A percentile compares a stretch with the other conserved stretches of the same genome.
These are phyloP conservation scores for Orestias chungarensis DNA, from an alignment of 2,797 vertebrate genomes.

Conservation along the genomic window DNA sequence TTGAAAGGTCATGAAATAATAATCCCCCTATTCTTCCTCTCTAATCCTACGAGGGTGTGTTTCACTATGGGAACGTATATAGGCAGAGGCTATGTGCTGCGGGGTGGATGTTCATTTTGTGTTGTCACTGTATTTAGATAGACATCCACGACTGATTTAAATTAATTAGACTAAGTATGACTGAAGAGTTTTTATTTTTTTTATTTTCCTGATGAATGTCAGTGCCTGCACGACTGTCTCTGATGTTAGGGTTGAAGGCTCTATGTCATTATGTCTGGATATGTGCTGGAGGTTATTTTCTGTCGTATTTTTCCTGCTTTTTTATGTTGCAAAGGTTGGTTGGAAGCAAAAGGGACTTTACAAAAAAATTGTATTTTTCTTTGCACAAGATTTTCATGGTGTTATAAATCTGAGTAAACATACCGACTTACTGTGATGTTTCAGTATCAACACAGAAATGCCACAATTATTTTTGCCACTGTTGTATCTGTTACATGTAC, in stretches of 20 bases:
- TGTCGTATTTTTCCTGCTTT: constrained; percentile 40
- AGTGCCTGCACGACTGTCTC: constrained; percentile 78
- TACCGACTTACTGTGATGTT: not conserved
- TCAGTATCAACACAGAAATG: not conserved
- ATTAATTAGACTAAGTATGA: constrained; percentile 81
- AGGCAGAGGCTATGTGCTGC: constrained; percentile 68
- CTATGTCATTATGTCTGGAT: constrained; percentile 43
- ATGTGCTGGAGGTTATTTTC: constrained; percentile 68
- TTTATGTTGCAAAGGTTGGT: constrained; percentile 47
- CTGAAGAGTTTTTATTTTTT: constrained; percentile 74
- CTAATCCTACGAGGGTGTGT: constrained; percentile 81
- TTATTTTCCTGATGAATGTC: constrained; percentile 77
- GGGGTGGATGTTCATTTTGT: constrained; percentile 74
- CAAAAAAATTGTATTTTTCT: constrained; percentile 34
- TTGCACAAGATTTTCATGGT: not conserved
- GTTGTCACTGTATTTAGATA: constrained; percentile 76
- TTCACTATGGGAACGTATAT: constrained; percentile 78
- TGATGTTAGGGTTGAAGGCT: constrained; percentile 50
- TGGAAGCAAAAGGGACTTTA: constrained; percentile 71
- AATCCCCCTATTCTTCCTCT: constrained; percentile 79
- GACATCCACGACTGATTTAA: constrained; percentile 76
- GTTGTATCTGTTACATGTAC: not conserved
- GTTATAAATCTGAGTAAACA: not conserved
- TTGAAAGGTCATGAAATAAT: constrained; percentile 84
- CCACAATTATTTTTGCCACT: not conserved